Conservation (phyloP, 2,888 invertebrate genomes). For the Toxonevra muliebris region DNA sequence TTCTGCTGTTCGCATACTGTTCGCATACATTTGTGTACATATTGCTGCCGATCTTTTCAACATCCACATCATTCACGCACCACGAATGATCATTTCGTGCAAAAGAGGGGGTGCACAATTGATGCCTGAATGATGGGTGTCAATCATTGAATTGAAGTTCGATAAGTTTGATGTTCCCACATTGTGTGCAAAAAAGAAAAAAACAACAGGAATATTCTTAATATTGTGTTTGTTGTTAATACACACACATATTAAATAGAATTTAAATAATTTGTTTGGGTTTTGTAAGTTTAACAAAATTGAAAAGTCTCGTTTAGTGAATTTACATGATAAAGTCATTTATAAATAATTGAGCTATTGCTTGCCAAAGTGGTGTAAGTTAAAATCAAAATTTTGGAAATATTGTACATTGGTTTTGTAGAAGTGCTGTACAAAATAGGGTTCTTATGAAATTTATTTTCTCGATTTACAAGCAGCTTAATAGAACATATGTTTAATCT, state of each 20-base stretch:
- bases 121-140: conserved; percentile 33
- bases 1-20: background rate
- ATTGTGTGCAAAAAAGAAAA: conserved; percentile 8
- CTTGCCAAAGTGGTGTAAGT: too few relatives aligned
- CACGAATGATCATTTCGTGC: background rate
- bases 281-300: conserved; percentile 3
- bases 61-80: background rate
- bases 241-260: background rate
- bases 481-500: too few relatives aligned
- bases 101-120: conserved; percentile 16
- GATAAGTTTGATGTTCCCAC: conserved; percentile 31
- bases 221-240: too few relatives aligned
- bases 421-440: too few relatives aligned
- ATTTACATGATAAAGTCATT: too few relatives aligned
- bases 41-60: too few relatives aligned
- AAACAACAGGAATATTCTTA: background rate
- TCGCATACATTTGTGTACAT: background rate
- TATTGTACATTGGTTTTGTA: too few relatives aligned
- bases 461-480: too few relatives aligned
- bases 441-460: too few relatives aligned
- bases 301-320: too few relatives aligned
- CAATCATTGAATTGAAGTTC: conserved; percentile 24
- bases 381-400: too few relatives aligned
- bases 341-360: background rate
- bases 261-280: background rate